Evolutionary conservation across 2,113 vertebrate species (phyloP).

Genomic region (Dasypus novemcinctus): DNA sequence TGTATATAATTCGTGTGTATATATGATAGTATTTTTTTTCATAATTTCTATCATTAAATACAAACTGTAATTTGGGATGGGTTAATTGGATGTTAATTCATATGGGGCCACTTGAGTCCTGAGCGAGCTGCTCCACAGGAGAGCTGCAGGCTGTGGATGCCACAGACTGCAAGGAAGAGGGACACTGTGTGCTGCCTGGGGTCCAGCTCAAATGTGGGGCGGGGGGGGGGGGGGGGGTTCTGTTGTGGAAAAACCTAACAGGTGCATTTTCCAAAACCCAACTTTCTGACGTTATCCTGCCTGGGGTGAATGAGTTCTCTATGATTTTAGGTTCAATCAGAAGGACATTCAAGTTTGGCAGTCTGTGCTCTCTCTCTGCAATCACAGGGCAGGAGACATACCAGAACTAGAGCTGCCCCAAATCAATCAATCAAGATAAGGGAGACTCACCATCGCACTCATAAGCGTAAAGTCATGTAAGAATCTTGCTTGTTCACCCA

Average conservation of each 20-base stretch:
- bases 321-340: not conserved
- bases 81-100: constrained; percentile 8
- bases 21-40: not conserved
- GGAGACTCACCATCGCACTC: too few species aligned
- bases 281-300: not conserved
- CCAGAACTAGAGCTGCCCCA: not conserved
- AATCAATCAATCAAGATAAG: not conserved
- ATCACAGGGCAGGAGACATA: rapidly evolving
- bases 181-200: rapidly evolving
- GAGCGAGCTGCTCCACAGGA: not conserved
- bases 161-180: rapidly evolving
- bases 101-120: not conserved
- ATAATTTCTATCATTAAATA: not conserved
- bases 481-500: not conserved
- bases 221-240: rapidly evolving
- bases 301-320: too few species aligned
- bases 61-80: not conserved
- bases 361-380: not conserved
- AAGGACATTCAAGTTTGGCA: not conserved
- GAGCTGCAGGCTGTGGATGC: not conserved
- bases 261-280: not conserved
- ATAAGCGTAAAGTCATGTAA: not conserved
- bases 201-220: rapidly evolving
- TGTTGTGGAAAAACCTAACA: rapidly evolving
- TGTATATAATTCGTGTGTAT: not conserved